Base-by-base conservation (phyloP, 53 echinoderm and acorn worm species). In the Pentamera pediparva region DNA sequence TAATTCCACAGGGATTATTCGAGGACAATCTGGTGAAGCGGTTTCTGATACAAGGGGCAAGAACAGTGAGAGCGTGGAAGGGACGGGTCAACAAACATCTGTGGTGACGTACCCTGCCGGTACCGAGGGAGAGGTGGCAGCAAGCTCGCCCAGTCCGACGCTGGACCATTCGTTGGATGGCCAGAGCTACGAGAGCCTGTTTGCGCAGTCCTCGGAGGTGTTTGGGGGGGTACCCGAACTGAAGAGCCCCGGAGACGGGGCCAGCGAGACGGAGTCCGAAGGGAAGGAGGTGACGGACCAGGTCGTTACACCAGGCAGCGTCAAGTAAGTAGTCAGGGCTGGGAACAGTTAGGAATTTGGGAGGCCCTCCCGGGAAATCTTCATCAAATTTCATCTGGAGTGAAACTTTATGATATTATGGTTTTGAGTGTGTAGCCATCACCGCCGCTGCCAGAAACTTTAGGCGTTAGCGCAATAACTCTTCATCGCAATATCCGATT, bases 221-320 rank as follows among this genome's bases (percentile, higher is more conserved):
- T 67, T 67, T 37, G 67, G 41, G 28, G 67, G 67, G 18, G 45
- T 67, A 24, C 65, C 21, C 22, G 65, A 65, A 38, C 24, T 47
- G 49, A 70, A 70, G 50, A 72, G 73, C 35, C 73, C 73, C 5
- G 73, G 73, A 17, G 73, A 72, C 27, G 73, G 73, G 18, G 73
- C 73, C 54, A 72, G 73, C 27, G 67, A 67, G 45, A 67, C 67
- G 11, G 67, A 67, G 10, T 33, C 35, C n/a, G 55, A 52, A 49
- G 72, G 32, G 30, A 18, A 61, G 33, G 17, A 18, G 15, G 15
- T 27, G 33, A 61, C 30, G 6, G 61, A 17, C 10, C 34, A 51
- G 20, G 29, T 21, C 12, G 9, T 30, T 26, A 43, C 32, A 50
- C 45, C 32, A 21, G 51, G 51, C 31, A 61, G 35, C 13, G 60